Conservation (phyloP, 2,888 invertebrate species). For the Ectemnius cavifrons region DNA sequence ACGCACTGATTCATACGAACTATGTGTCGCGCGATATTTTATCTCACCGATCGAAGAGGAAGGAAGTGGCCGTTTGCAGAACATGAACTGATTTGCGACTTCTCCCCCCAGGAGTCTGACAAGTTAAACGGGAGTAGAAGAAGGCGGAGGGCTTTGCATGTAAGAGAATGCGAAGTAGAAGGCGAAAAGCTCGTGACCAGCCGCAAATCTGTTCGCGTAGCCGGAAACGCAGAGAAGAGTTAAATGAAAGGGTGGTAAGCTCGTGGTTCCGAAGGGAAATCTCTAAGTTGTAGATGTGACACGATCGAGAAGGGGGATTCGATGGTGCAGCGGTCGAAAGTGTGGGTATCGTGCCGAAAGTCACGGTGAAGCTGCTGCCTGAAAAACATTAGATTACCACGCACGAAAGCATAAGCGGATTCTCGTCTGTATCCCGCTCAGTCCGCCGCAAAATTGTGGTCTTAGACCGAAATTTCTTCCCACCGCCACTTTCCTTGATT, state of each 20-base stretch:
- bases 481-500: slow-evolving; percentile 53
- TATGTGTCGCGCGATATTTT: slow-evolving; percentile 17
- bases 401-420: slow-evolving; percentile 46
- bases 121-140: background rate
- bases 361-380: slow-evolving; percentile 36
- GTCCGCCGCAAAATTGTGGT: slow-evolving; percentile 71
- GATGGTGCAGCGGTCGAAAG: slow-evolving; percentile 24
- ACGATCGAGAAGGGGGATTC: slow-evolving; percentile 12
- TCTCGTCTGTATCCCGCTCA: slow-evolving; percentile 61
- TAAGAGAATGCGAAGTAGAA: background rate
- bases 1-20: slow-evolving; percentile 42
- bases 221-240: slow-evolving; percentile 32
- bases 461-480: slow-evolving; percentile 69
- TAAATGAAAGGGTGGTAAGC: slow-evolving; percentile 5
- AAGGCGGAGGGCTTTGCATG: background rate
- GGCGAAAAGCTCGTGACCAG: slow-evolving; percentile 4
- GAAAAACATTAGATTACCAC: slow-evolving; percentile 22
- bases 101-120: slow-evolving; percentile 26
- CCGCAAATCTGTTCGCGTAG: slow-evolving; percentile 44
- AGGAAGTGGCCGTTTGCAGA: slow-evolving; percentile 26
- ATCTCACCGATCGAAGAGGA: slow-evolving; percentile 25
- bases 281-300: background rate
- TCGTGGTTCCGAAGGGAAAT: slow-evolving; percentile 15
- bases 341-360: slow-evolving; percentile 36
- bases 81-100: slow-evolving; percentile 45